Base-by-base conservation (phyloP, 2,888 invertebrate species). In the Noctua janthina region DNA sequence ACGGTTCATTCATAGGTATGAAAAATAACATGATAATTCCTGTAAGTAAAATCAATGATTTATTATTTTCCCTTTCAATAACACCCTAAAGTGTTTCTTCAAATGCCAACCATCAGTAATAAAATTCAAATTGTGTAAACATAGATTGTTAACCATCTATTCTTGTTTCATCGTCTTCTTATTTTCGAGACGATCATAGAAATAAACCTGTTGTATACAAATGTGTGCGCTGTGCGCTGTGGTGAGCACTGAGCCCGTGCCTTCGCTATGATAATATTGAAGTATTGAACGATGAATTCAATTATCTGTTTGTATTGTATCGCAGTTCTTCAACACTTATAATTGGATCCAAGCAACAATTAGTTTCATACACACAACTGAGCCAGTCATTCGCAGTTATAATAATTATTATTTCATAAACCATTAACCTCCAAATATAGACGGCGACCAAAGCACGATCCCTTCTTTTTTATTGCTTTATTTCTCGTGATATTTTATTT, bases 401-500 rank as follows among this genome's bases (percentile, higher is more conserved):
- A 29, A 79, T 76, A n/a, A 68, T 68, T 68, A 82, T 85, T 87
- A 90, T 90, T 89, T 88, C 82, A 89, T 89, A 91, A 91, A 90
- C 90, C 92, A 92, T 94, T 93, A 93, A 92, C 92, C 91, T 93
- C 92, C 87, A 90, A 92, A 91, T 89, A 83, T 87, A 88, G 89
- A 85, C 84, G 84, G 87, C 89, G 82, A 85, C 89, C 91, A 91
- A 92, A 93, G 92, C 91, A 90, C 89, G 90, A 89, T 91, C 87
- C 92, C 89, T 90, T 90, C 89, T 68, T 89, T 92, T 93, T 94
- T 93, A 94, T 94, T 89, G 92, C 92, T 93, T 93, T 92, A 94
- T 92, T 91, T 91, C 90, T 91, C 89, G 86, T 90, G 91, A 91
- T 91, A 92, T 93, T 93, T 92, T 90, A 92, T 92, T 91, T 91